phyloP scores from a whole-genome alignment of 2,888 invertebrate species.

The Conus canariensis region DNA sequence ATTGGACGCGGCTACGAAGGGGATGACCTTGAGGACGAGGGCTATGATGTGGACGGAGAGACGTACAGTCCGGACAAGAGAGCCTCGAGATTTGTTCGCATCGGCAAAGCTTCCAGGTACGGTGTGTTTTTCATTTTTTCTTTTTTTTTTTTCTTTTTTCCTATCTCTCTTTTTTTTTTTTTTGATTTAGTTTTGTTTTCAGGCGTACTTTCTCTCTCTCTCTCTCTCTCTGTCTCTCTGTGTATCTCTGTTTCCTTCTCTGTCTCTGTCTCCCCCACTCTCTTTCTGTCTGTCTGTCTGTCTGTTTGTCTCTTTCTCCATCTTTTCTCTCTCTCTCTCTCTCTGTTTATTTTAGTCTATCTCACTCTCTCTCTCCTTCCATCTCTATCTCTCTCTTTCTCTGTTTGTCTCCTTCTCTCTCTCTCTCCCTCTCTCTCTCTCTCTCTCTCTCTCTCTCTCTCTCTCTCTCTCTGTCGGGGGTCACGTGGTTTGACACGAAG shows the following conservation, averaged over 20 bases:
- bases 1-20: constrained; percentile 40
- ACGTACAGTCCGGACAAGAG: constrained; percentile 42
- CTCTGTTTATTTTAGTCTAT: too few species aligned
- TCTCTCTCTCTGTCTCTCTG: not conserved
- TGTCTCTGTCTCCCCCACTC: not conserved
- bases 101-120: constrained; percentile 50
- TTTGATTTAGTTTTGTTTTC: not conserved
- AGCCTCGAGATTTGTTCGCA: constrained; percentile 52
- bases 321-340: too few species aligned
- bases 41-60: constrained; percentile 1
- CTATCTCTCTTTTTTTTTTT: too few species aligned
- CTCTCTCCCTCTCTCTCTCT: not conserved
- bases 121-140: not conserved
- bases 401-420: not conserved
- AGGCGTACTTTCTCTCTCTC: not conserved
- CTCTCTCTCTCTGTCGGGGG: too few species aligned
- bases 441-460: too few species aligned
- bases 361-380: too few species aligned
- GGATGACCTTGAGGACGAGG: not conserved
- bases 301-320: too few species aligned
- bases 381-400: too few species aligned
- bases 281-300: too few species aligned
- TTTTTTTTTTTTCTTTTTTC: too few species aligned
- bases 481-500: too few species aligned
- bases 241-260: not conserved